Evolutionary conservation across 1,140 invertebrate genomes (phyloP), one percentile per base, ranked within the genome.

Genomic region (Sitodiplosis mosellana): DNA sequence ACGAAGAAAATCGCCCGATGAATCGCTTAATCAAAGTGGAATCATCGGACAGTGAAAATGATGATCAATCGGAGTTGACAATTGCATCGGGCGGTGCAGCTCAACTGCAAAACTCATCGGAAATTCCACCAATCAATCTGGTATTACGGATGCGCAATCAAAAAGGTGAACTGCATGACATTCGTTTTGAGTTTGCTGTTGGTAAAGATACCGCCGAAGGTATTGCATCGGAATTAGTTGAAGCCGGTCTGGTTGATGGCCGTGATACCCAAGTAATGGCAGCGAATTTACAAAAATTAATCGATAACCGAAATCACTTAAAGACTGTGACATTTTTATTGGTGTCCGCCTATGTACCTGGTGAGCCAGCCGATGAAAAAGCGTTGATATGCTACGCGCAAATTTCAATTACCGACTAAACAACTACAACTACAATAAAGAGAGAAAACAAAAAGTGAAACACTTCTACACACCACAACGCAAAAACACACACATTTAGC

Each of bases 321-420:
- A 78, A 77, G 61, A 76, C 79, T 50, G 76, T 96, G 34, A 93
- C 88, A 52, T 98, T 98, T 77, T 81, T 85, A 57, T 69, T 97
- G 74, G 74, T 80, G 67, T 71, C 67, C 11, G 64, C 65, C 48
- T 76, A 78, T 53, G 80, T 78, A 51, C 72, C 75, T 18, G 83
- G 82, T 57, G 89, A 94, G 74, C 75, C 82, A 19, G 78, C 86
- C 15, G 92, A 96, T 68, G 92, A 97, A 61, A 89, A 91, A 55
- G 83, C 89, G 10, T 71, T 98, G 49, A 80, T 95, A 59, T 94
- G 93, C 56, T 97, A 86, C 75, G 94, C 94, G 61, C 91, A 97
- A 70, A 82, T 98, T 55, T 92, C 91, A 36, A 82, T 92, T 59
- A 81, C 81, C 17, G 85, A 89, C 69, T 89, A 75, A 69, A 54